Evolutionary conservation across 2,113 vertebrate species (phyloP).

Genomic region (Todiramphus saurophagus): DNA sequence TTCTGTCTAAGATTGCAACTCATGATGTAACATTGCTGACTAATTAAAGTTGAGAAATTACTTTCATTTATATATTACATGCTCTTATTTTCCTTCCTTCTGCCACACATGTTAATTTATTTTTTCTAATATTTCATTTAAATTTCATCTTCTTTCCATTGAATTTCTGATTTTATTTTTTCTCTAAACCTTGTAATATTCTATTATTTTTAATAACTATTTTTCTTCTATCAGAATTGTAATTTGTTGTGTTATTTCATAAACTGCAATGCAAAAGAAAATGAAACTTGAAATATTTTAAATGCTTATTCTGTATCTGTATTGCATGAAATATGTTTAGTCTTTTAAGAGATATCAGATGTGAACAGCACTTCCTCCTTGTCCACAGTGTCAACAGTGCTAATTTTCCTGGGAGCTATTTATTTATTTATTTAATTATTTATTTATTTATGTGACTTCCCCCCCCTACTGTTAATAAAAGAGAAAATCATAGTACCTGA

Average conservation of each 20-base stretch:
- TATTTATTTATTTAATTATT: background rate
- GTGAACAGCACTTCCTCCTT: background rate
- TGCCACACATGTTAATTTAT: background rate
- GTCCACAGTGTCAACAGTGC: background rate
- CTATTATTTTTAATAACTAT: background rate
- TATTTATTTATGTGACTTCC: rapidly evolving
- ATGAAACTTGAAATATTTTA: background rate
- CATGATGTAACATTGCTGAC: background rate
- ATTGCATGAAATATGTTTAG: background rate
- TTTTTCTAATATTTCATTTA: background rate
- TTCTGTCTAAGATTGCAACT: background rate
- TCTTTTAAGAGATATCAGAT: background rate
- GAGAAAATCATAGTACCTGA: background rate
- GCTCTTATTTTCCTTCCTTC: background rate
- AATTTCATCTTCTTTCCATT: background rate
- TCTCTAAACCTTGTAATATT: background rate
- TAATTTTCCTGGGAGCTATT: background rate
- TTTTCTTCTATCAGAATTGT: background rate
- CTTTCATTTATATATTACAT: background rate
- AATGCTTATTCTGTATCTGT: background rate
- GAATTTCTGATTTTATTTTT: background rate
- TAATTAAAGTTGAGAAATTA: background rate
- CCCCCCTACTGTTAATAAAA: background rate
- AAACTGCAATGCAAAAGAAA: background rate
- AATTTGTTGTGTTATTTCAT: background rate